Evolutionary conservation across 2,113 vertebrate genomes (phyloP).

Genomic region (Percina caprodes): DNA sequence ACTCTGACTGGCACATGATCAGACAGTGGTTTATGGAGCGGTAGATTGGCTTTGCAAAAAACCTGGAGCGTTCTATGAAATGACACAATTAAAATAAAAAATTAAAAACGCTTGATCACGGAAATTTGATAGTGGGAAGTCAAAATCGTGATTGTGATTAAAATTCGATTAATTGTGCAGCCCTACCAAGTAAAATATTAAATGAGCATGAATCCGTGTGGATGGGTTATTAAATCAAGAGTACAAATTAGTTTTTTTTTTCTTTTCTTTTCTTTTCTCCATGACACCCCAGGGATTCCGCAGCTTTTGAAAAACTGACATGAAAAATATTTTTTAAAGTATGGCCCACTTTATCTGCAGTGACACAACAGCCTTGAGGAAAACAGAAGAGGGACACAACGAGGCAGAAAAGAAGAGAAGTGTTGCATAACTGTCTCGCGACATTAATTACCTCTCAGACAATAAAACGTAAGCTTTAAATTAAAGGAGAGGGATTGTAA

Average conservation of each 20-base stretch:
- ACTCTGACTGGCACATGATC: too few species aligned
- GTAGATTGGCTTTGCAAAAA: too few species aligned
- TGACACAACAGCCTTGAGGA: conserved; percentile 32
- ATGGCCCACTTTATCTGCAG: conserved; percentile 12
- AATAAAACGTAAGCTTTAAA: background rate
- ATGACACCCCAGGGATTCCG: background rate
- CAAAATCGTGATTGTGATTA: too few species aligned
- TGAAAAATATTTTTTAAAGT: background rate
- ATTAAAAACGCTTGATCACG: too few species aligned
- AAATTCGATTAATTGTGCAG: too few species aligned
- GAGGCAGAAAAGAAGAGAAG: conserved; percentile 44
- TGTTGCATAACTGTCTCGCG: conserved; percentile 51
- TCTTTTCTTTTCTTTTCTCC: background rate
- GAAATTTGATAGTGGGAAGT: too few species aligned
- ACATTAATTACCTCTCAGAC: conserved; percentile 34
- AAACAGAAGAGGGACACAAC: conserved; percentile 25
- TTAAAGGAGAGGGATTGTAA: background rate
- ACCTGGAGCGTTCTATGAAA: too few species aligned
- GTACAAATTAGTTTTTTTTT: background rate
- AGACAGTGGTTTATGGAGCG: too few species aligned
- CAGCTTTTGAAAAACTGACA: conserved; percentile 6
- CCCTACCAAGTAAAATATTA: background rate
- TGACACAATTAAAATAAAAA: too few species aligned
- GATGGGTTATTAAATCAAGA: background rate
- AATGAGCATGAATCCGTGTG: background rate